A percentile compares a stretch with the other conserved stretches of the same genome.
Conservation (phyloP, 2,797 vertebrate species). For the Sebastes diaconus region DNA sequence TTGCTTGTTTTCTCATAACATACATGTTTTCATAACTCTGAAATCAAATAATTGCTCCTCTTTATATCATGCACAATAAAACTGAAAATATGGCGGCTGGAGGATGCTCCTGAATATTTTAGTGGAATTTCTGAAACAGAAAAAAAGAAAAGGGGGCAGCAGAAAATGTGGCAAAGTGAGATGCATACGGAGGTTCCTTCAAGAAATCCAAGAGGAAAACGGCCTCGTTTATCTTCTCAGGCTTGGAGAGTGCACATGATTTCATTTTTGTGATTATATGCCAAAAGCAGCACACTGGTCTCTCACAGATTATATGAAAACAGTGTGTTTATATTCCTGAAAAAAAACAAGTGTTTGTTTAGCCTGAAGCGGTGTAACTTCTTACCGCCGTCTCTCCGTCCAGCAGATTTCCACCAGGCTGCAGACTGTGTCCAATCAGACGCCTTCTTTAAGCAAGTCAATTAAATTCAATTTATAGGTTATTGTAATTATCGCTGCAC, state of each 20-base stretch:
- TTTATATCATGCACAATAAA: constrained; percentile 98
- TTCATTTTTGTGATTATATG: constrained; percentile 94
- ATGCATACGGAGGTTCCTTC: constrained; percentile 90
- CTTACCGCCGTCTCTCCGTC: constrained; percentile 35
- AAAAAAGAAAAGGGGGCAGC: constrained; percentile 59
- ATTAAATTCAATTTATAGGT: constrained; percentile 70
- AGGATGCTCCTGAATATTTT: constrained; percentile 95
- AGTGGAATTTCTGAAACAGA: constrained; percentile 89
- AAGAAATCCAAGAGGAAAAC: constrained; percentile 87
- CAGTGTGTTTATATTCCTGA: constrained; percentile 84
- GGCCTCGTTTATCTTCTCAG: constrained; percentile 92
- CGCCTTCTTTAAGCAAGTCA: constrained; percentile 34
- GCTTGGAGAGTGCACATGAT: constrained; percentile 87
- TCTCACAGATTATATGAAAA: constrained; percentile 90
- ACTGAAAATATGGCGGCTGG: constrained; percentile 90
- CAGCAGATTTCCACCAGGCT: constrained; percentile 43
- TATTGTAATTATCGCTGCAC: constrained; percentile 64
- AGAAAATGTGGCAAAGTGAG: constrained; percentile 83
- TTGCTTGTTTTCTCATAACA: constrained; percentile 99
- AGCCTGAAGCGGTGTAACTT: constrained; percentile 72
- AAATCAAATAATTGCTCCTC: constrained; percentile 98
- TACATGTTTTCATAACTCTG: constrained; percentile 99
- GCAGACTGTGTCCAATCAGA: constrained; percentile 56
- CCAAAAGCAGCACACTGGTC: constrained; percentile 90
- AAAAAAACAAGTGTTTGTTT: constrained; percentile 31